A percentile compares a stretch with the other conserved stretches of the same genome.
Conservation (phyloP, 2,888 invertebrate genomes). For the Stenotaenia linearis region DNA sequence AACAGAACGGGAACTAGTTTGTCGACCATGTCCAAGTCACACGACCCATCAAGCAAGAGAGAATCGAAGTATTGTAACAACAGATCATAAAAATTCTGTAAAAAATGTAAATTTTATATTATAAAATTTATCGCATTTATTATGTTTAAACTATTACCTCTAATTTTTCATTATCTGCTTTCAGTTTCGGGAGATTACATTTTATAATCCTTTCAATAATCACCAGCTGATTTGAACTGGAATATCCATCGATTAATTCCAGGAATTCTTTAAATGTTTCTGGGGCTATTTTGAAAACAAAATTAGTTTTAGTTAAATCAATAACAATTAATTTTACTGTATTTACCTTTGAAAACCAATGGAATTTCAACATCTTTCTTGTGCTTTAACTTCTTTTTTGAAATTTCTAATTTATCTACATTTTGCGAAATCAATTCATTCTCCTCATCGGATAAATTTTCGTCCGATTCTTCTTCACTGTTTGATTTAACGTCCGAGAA, state of each 20-base stretch:
- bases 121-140: neutral
- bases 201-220: slow-evolving; percentile 78
- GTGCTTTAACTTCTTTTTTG: neutral
- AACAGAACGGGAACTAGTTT: slow-evolving; percentile 52
- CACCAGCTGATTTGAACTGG: slow-evolving; percentile 60
- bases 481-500: slow-evolving; percentile 32
- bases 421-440: neutral
- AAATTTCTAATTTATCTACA: neutral
- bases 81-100: slow-evolving; percentile 61
- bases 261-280: slow-evolving; percentile 59
- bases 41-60: slow-evolving; percentile 48
- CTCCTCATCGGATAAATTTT: neutral
- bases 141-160: no score
- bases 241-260: slow-evolving; percentile 57
- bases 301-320: no score
- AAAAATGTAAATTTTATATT: neutral
- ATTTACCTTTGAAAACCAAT: slow-evolving; percentile 21
- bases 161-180: slow-evolving; percentile 68
- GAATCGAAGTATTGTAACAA: slow-evolving; percentile 73
- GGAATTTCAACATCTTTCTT: slow-evolving; percentile 17
- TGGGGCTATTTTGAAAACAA: no score
- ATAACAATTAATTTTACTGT: neutral
- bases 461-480: neutral
- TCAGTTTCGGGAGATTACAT: slow-evolving; percentile 76
- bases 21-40: slow-evolving; percentile 40